A percentile compares a stretch with the other conserved stretches of the same genome.
phyloP scores from a whole-genome alignment of 1,140 invertebrate genomes.

The Zaprionus africanus region DNA sequence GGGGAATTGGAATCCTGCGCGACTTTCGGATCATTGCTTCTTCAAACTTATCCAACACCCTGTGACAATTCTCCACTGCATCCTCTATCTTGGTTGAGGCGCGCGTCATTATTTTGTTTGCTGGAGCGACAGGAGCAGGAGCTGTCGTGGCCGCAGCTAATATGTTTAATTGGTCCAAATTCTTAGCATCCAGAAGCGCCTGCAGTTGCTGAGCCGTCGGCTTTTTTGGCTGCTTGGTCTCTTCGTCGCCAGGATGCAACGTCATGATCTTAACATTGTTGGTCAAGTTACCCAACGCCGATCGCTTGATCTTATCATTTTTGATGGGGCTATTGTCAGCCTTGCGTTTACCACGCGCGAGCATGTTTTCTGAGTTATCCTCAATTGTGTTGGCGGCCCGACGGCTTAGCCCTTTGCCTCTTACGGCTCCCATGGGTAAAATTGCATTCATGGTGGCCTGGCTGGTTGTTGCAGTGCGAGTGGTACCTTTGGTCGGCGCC shows the following conservation, averaged over 20 bases:
- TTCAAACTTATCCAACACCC: slow-evolving; percentile 58
- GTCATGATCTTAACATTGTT: slow-evolving; percentile 85
- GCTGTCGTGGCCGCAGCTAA: slow-evolving; percentile 14
- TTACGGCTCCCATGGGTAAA: slow-evolving; percentile 40
- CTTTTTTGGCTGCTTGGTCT: slow-evolving; percentile 60
- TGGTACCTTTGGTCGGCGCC: slow-evolving; percentile 78
- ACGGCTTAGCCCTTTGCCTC: slow-evolving; percentile 84
- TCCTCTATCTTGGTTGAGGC: slow-evolving; percentile 64
- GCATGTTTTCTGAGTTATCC: slow-evolving; percentile 69
- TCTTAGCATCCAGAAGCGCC: slow-evolving; percentile 60
- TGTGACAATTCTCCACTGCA: slow-evolving; percentile 63
- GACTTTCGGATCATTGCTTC: slow-evolving; percentile 46
- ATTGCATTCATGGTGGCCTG: slow-evolving; percentile 58
- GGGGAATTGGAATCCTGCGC: slow-evolving; percentile 17
- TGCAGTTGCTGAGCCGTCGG: slow-evolving; percentile 67
- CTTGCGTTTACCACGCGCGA: slow-evolving; percentile 80
- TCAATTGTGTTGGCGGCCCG: slow-evolving; percentile 65
- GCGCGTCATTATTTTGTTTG: slow-evolving; percentile 71
- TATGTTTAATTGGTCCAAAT: slow-evolving; percentile 53
- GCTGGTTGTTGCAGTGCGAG: slow-evolving; percentile 48
- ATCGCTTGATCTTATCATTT: slow-evolving; percentile 86
- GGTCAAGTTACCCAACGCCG: slow-evolving; percentile 88
- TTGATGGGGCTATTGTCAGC: slow-evolving; percentile 82
- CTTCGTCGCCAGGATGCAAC: slow-evolving; percentile 62
- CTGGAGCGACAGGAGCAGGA: slow-evolving; percentile 6